phyloP scores from a whole-genome alignment of 2,113 vertebrate species.

The Channa argus region DNA sequence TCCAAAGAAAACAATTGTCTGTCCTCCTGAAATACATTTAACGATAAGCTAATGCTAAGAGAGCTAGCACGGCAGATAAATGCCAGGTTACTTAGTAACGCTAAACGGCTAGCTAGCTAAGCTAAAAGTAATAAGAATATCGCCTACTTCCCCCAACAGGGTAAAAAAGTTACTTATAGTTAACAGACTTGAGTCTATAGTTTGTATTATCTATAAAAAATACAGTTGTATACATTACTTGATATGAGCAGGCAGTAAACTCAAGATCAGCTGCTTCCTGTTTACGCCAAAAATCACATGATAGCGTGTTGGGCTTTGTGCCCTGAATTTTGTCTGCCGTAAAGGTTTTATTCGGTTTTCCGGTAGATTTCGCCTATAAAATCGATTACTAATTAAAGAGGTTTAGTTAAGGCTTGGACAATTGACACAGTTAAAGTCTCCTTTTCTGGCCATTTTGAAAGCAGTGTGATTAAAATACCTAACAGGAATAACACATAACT shows the following conservation, averaged over 20 bases:
- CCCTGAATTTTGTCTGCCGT: conserved; percentile 21
- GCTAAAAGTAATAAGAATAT: neutral
- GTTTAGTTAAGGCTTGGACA: no score
- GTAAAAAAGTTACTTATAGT: conserved; percentile 4
- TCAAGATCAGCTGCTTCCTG: conserved; percentile 80
- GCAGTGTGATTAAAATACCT: no score
- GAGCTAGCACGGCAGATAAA: conserved; percentile 40
- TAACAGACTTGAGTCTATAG: neutral
- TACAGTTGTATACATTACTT: conserved; percentile 59
- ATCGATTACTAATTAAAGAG: no score
- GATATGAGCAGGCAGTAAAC: conserved; percentile 43
- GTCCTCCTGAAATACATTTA: conserved; percentile 28
- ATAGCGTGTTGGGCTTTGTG: accelerated
- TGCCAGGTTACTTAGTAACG: conserved; percentile 19
- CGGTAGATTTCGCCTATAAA: neutral
- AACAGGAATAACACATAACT: no score
- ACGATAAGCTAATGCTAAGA: conserved; percentile 65
- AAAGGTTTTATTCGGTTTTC: neutral
- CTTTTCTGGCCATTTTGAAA: no score
- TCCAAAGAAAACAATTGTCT: conserved; percentile 2
- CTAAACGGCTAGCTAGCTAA: conserved; percentile 11
- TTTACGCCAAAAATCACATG: conserved; percentile 79
- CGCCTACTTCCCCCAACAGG: conserved; percentile 38
- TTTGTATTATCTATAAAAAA: neutral
- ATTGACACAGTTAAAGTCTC: no score